phyloP scores from a whole-genome alignment of 2,888 invertebrate species.

The Hybos culiciformis region DNA sequence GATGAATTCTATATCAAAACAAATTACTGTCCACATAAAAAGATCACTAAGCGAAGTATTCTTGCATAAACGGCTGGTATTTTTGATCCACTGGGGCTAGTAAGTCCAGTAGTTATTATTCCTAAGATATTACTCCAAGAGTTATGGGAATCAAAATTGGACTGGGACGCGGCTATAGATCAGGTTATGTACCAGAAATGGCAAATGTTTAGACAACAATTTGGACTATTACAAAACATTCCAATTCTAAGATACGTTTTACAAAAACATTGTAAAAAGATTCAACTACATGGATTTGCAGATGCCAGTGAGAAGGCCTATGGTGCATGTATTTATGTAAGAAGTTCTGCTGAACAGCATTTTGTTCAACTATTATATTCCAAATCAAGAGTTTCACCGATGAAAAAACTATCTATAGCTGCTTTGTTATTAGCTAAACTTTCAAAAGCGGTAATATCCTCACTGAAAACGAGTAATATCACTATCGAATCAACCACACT shows the following conservation, averaged over 20 bases:
- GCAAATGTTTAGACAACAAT: neutral
- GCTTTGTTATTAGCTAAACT: slow-evolving; percentile 7
- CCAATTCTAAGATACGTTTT: neutral
- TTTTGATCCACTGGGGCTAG: slow-evolving; percentile 8
- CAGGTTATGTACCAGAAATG: neutral
- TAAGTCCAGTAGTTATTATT: slow-evolving; percentile 4
- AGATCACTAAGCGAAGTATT: neutral
- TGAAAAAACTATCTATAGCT: slow-evolving; percentile 4
- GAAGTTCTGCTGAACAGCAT: neutral
- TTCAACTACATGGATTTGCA: slow-evolving; percentile 5
- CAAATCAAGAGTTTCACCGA: slow-evolving; percentile 11
- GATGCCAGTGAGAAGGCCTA: slow-evolving; percentile 5
- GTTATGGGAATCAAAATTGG: slow-evolving; percentile 4
- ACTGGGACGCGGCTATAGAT: slow-evolving; percentile 1
- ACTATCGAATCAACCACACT: too few relatives aligned
- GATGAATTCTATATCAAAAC: slow-evolving; percentile 6
- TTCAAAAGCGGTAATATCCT: too few relatives aligned
- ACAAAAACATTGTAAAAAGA: neutral
- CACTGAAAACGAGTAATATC: too few relatives aligned
- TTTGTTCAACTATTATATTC: slow-evolving; percentile 3
- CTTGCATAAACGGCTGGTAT: slow-evolving; percentile 4
- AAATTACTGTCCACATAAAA: slow-evolving; percentile 1
- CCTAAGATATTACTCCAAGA: slow-evolving; percentile 5
- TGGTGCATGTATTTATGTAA: slow-evolving; percentile 5
- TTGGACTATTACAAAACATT: neutral